Base-by-base conservation (phyloP, 2,888 invertebrate species). In the Plusia festucae region DNA sequence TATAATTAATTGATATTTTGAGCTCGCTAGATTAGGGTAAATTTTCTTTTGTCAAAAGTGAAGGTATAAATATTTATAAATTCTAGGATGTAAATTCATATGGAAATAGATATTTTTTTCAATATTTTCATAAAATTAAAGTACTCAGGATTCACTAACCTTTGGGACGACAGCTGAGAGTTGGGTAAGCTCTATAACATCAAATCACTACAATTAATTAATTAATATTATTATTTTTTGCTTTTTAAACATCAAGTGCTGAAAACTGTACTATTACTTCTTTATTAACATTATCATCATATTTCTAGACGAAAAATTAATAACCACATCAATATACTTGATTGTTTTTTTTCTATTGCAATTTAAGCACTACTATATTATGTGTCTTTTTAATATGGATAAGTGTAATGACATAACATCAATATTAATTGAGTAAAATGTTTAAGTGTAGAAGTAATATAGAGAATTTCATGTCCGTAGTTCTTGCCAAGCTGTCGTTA, bases 101-200 rank as follows among this genome's bases (percentile, higher is more conserved):
- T 61, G 73, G 51, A 79, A 82, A 79, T 73, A 69, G 62, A 72
- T 58, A 76, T 9, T 71, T 60, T 24, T 70, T 65, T 65, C 27
- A 78, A 22, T 71, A 70, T 53, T 52, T 66, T 61, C 70, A 65
- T 66, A 66, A 74, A 72, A 60, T 59, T 60, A 69, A 65, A 68
- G 64, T 68, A 64, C 72, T 78, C 74, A 76, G 64, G 72, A 80
- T 73, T 89, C 87, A 89, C 90, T 90, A 89, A 89, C 88, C 86
- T 87, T 89, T 83, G 81, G 82, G 81, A 84, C 79, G 76, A 86
- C 61, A 81, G 76, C 61, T 65, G 30, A 56, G 32, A 59, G 18
- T 54, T 40, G 46, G 46, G 53, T 58, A 53, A 57, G 24, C 44
- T 60, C 4, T 69, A 66, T 18, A 44, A 78, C 57, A 62, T 70